These are phyloP conservation scores for Scaptomyza tumidula DNA, from an alignment of 2,888 invertebrate genomes.

Conservation along the genomic window DNA sequence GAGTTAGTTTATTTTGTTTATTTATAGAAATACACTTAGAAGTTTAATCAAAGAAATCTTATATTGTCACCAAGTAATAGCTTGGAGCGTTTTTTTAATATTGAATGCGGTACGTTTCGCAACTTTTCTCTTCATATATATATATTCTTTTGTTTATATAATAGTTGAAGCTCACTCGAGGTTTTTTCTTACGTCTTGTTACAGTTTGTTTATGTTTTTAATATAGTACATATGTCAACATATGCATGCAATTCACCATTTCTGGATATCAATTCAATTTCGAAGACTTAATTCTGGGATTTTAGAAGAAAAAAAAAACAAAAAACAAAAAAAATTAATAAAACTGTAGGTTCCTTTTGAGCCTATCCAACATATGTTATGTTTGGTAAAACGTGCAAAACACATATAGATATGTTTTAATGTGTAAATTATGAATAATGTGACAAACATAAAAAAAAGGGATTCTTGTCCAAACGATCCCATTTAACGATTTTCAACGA, in stretches of 20 bases:
- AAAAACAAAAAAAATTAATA: not conserved
- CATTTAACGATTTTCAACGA: not conserved
- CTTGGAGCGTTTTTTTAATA: not conserved
- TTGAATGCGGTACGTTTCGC: not conserved
- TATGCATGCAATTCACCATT: not conserved
- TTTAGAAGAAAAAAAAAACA: not conserved
- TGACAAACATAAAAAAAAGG: not conserved
- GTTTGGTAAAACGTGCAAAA: not conserved
- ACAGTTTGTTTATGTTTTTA: not conserved
- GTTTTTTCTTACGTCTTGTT: not conserved
- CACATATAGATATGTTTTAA: not conserved
- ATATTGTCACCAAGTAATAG: not conserved
- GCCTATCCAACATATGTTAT: not conserved
- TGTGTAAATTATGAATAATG: not conserved
- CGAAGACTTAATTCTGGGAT: not conserved
- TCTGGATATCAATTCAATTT: not conserved
- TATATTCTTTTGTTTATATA: not conserved
- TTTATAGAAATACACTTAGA: too few relatives aligned
- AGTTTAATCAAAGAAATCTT: not conserved
- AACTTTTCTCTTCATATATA: too few relatives aligned
- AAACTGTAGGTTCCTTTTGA: not conserved
- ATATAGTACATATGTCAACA: not conserved
- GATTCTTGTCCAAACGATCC: not conserved
- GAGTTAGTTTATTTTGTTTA: not conserved
- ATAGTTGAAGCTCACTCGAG: not conserved